phyloP scores from a whole-genome alignment of 2,113 vertebrate genomes.

The Cynocephalus volans region DNA sequence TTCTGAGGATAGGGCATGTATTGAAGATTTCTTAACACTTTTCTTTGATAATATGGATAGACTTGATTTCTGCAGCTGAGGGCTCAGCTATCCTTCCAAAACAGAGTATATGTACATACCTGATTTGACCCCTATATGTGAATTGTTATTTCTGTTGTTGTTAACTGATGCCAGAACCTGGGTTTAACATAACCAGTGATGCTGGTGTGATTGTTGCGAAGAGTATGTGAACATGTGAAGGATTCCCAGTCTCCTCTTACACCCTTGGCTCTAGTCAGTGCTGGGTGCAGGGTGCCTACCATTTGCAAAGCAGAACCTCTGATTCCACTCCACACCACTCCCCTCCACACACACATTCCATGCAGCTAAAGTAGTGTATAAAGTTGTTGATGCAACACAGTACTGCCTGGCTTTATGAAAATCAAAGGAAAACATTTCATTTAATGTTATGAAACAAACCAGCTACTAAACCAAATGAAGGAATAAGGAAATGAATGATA shows the following conservation, averaged over 20 bases:
- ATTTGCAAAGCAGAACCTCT: not conserved
- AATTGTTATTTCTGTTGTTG: not conserved
- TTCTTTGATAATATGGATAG: not conserved
- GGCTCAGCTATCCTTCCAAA: not conserved
- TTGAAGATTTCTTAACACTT: not conserved
- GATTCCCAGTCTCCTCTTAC: not conserved
- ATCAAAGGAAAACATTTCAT: not conserved
- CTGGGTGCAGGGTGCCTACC: not conserved
- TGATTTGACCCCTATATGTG: not conserved
- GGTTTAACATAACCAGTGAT: not conserved
- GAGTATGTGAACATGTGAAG: not conserved
- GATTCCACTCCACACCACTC: rapidly evolving
- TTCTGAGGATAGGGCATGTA: not conserved
- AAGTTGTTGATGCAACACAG: no score
- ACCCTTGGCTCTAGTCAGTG: not conserved
- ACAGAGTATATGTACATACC: not conserved
- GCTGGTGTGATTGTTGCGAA: not conserved
- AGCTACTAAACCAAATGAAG: not conserved
- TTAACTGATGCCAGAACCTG: not conserved
- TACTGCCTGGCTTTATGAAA: not conserved
- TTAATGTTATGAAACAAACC: not conserved
- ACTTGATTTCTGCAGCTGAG: not conserved
- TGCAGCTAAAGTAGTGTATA: rapidly evolving
- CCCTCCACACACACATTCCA: not conserved
- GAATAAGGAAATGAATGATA: not conserved